Evolutionary conservation across 2,113 vertebrate genomes (phyloP).

Genomic region (Atractosteus spatula): DNA sequence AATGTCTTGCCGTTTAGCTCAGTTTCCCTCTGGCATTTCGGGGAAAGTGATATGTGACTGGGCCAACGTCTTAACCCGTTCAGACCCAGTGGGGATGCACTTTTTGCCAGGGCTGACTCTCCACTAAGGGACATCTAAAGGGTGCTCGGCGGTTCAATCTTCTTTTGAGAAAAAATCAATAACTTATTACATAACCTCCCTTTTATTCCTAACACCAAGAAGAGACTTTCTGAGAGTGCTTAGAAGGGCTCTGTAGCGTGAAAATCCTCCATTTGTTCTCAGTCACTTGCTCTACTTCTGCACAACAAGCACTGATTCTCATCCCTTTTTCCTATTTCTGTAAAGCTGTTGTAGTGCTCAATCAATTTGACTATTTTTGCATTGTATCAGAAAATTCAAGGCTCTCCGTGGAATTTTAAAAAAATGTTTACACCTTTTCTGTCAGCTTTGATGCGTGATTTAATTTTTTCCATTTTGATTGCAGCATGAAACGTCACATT

Average conservation of each 20-base stretch:
- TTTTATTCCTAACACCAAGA: constrained; percentile 31
- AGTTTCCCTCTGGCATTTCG: constrained; percentile 68
- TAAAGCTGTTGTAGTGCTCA: too few relatives aligned
- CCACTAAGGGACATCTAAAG: constrained; percentile 45
- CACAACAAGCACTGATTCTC: constrained; percentile 26
- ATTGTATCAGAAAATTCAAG: too few relatives aligned
- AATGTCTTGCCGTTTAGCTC: constrained; percentile 70
- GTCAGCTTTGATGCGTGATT: too few relatives aligned
- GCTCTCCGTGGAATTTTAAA: too few relatives aligned
- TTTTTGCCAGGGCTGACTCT: constrained; percentile 46
- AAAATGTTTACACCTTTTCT: too few relatives aligned
- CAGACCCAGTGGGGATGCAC: constrained; percentile 27
- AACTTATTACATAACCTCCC: constrained; percentile 66
- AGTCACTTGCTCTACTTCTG: constrained; percentile 15
- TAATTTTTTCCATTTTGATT: too few relatives aligned
- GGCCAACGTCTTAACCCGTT: constrained; percentile 55
- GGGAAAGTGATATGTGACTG: constrained; percentile 72
- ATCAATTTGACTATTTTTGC: too few relatives aligned
- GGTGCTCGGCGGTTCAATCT: constrained; percentile 57
- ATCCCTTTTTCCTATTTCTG: background rate
- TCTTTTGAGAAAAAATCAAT: constrained; percentile 66
- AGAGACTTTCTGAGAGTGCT: constrained; percentile 31
- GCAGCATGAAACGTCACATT: too few relatives aligned
- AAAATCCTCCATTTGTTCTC: constrained; percentile 25
- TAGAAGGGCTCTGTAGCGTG: constrained; percentile 28